Base-by-base conservation (phyloP, 2,113 vertebrate species). In the Corydoras sp. region DNA sequence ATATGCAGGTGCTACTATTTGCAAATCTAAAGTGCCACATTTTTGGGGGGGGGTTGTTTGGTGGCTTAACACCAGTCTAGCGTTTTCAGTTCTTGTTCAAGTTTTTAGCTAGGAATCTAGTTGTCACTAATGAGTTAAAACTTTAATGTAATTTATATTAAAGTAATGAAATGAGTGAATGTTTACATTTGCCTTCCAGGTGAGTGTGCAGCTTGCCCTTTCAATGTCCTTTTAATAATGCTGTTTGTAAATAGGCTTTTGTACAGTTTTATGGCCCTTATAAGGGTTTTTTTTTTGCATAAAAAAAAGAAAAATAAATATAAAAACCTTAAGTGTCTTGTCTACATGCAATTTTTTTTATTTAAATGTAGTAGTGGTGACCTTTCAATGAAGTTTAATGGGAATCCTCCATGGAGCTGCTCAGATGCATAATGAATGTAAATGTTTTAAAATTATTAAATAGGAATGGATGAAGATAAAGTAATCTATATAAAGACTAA, bases 251-350 rank as follows among this genome's bases (percentile, higher is more conserved):
- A 89, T 85, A 79, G 18, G 65, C 9, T 79, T 77, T 32, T 87
- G 88, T 89, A 87, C 84, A 88, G 84, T 84, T 79, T 78, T 78
- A 80, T 80, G 69, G 78, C 84, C 83, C 87, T 86, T 88, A 83
- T 83, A 85, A 88, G 87, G 82, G 87, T 82, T 65, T 72, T 65
- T 72, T 83, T 81, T 81, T 73, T 80, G 76, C 80, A 71, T 65
- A 85, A 85, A 85, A 68, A 70, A 81, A 75, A 83, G 58, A 72
- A 71, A 77, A 72, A 79, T 73, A 81, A 81, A 74, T 77, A 65
- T 68, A 79, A 81, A 80, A 71, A 48, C 35, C 35, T 43, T 43
- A 56, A 78, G 59, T 66, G 50, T 65, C 35, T 64, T 30, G 13
- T 70, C 13, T 15, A 12, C 10, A 2, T 68, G 14, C 49, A 53